phyloP scores from a whole-genome alignment of 2,888 invertebrate genomes.

The Drosophila kanekoi region DNA sequence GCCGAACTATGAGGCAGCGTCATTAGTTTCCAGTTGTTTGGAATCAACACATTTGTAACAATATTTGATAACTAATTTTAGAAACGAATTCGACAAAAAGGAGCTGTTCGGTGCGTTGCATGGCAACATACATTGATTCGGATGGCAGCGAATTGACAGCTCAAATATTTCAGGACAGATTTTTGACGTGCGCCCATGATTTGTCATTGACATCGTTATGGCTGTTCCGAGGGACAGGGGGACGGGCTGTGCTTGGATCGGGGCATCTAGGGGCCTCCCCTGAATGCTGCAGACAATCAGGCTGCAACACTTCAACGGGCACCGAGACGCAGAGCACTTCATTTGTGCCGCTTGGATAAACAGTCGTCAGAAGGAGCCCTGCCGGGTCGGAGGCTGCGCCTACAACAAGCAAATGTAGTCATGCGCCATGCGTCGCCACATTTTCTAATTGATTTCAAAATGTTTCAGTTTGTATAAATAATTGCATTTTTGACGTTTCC shows the following conservation, averaged over 20 bases:
- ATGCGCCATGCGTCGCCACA: slow-evolving; percentile 80
- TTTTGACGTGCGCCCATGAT: slow-evolving; percentile 84
- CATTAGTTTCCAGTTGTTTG: slow-evolving; percentile 80
- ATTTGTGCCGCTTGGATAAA: slow-evolving; percentile 78
- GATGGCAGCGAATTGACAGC: slow-evolving; percentile 74
- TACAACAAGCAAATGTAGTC: slow-evolving; percentile 11
- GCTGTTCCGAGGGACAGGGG: slow-evolving; percentile 9
- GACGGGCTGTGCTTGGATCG: neutral
- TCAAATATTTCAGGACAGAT: slow-evolving; percentile 83
- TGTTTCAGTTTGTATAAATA: slow-evolving; percentile 82
- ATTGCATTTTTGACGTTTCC: slow-evolving; percentile 82
- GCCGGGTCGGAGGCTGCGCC: slow-evolving; percentile 11
- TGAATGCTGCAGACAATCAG: slow-evolving; percentile 66
- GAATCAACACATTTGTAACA: slow-evolving; percentile 83
- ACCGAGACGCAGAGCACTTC: slow-evolving; percentile 63
- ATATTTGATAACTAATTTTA: slow-evolving; percentile 84
- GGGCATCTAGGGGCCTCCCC: slow-evolving; percentile 27
- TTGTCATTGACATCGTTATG: slow-evolving; percentile 84
- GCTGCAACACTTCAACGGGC: slow-evolving; percentile 63
- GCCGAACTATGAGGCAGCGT: slow-evolving; percentile 15
- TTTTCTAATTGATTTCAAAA: slow-evolving; percentile 84
- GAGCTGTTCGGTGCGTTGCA: slow-evolving; percentile 4
- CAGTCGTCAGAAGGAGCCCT: slow-evolving; percentile 41
- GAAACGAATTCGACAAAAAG: slow-evolving; percentile 52
- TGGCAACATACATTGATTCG: neutral